Conservation (phyloP, 2,888 invertebrate species). For the Drepanosiphum platanoidis region DNA sequence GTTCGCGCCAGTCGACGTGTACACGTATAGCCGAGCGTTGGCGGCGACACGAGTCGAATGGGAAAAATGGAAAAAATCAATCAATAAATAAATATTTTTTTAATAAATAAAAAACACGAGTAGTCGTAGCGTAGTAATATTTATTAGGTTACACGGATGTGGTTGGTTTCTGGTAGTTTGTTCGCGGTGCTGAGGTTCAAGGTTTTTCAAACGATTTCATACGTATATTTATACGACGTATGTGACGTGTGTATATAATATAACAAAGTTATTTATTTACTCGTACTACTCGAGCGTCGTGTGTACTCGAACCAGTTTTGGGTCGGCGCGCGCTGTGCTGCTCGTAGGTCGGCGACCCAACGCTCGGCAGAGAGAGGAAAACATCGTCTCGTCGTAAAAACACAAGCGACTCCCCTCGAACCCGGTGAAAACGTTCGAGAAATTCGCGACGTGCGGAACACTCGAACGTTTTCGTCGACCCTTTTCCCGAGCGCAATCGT, state of each 20-base stretch:
- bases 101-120: background rate
- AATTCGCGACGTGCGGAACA: background rate
- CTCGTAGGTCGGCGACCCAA: background rate
- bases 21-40: background rate
- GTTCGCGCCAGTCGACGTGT: background rate
- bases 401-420: background rate
- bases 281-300: slow-evolving; percentile 4
- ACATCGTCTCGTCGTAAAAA: background rate
- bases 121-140: background rate
- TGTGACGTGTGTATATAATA: background rate
- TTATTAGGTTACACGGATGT: slow-evolving; percentile 13
- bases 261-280: background rate
- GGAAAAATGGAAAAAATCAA: too few species aligned
- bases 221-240: too few species aligned
- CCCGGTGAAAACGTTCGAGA: background rate
- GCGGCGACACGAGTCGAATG: too few species aligned
- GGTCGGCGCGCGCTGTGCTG: background rate
- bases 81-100: too few species aligned
- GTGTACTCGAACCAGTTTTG: slow-evolving; percentile 35
- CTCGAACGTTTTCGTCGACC: background rate
- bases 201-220: too few species aligned
- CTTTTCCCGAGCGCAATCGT: too few species aligned
- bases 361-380: background rate
- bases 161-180: slow-evolving; percentile 27
- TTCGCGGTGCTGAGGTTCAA: slow-evolving; percentile 13